phyloP scores from a whole-genome alignment of 1,140 invertebrate genomes.

The Sweltsa coloradensis region DNA sequence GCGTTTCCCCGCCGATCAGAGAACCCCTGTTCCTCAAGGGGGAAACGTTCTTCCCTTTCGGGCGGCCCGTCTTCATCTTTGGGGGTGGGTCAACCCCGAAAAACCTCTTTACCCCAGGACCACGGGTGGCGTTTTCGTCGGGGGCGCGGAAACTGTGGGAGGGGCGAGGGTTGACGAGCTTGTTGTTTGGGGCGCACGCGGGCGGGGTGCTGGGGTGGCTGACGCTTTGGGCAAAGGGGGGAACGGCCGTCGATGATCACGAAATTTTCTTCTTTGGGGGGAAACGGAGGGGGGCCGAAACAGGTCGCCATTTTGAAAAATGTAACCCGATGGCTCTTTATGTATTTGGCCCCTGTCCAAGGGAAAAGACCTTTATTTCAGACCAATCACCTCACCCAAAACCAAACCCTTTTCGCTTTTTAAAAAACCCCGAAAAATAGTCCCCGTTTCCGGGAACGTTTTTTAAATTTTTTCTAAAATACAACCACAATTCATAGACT shows the following conservation, averaged over 20 bases:
- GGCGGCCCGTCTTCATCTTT: not conserved
- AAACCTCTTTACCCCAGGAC: conserved; percentile 34
- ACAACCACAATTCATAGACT: too few relatives aligned
- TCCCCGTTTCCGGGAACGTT: too few relatives aligned
- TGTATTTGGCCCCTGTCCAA: too few relatives aligned
- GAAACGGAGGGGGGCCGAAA: conserved; percentile 31
- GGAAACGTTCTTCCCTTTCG: conserved; percentile 11
- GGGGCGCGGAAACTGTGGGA: conserved; percentile 38
- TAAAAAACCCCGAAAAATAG: too few relatives aligned
- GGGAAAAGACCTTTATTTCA: too few relatives aligned
- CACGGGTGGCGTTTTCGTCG: conserved; percentile 29
- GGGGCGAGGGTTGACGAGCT: conserved; percentile 28
- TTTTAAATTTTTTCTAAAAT: too few relatives aligned
- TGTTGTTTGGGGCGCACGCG: conserved; percentile 5
- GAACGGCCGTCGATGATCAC: too few relatives aligned
- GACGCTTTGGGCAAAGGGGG: conserved; percentile 24
- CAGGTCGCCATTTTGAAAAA: conserved; percentile 21
- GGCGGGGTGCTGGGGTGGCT: conserved; percentile 14
- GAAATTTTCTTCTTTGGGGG: conserved; percentile 32
- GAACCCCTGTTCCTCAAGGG: not conserved
- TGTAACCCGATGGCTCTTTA: too few relatives aligned
- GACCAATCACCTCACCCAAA: too few relatives aligned
- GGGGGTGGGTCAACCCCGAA: conserved; percentile 5
- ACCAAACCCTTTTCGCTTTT: too few relatives aligned
- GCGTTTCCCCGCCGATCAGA: conserved; percentile 26